phyloP scores from a whole-genome alignment of 2,888 invertebrate species.

The Sisyra terminalis region DNA sequence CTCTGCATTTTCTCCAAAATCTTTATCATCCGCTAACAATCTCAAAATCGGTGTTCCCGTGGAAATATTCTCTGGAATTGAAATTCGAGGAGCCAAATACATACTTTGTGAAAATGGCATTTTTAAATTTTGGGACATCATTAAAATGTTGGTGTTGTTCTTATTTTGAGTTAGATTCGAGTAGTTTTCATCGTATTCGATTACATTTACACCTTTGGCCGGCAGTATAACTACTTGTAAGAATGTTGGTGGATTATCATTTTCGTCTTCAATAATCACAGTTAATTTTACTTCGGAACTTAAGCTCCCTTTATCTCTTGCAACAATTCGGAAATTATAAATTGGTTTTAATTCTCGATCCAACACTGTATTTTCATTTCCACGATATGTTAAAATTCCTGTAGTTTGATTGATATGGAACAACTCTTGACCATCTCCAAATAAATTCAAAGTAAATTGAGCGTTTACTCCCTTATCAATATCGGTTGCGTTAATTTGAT shows the following conservation, averaged over 20 bases:
- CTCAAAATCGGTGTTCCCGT: slow-evolving; percentile 53
- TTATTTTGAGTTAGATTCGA: slow-evolving; percentile 28
- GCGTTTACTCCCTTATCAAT: slow-evolving; percentile 53
- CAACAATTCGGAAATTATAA: slow-evolving; percentile 54
- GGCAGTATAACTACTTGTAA: slow-evolving; percentile 52
- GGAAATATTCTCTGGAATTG: slow-evolving; percentile 53
- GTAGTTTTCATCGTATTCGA: slow-evolving; percentile 41
- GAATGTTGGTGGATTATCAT: slow-evolving; percentile 63
- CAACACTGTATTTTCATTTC: slow-evolving; percentile 28
- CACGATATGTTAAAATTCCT: slow-evolving; percentile 42
- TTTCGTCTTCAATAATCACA: slow-evolving; percentile 58
- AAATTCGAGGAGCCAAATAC: slow-evolving; percentile 39
- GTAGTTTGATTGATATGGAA: slow-evolving; percentile 49
- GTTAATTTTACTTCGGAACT: slow-evolving; percentile 55
- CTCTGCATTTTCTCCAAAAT: slow-evolving; percentile 50
- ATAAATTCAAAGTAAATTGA: slow-evolving; percentile 47
- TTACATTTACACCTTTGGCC: slow-evolving; percentile 46
- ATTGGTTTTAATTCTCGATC: slow-evolving; percentile 56
- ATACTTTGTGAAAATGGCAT: no score
- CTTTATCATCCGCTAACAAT: slow-evolving; percentile 54
- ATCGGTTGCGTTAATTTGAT: slow-evolving; percentile 53
- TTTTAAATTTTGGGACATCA: slow-evolving; percentile 12
- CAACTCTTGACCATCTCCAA: slow-evolving; percentile 58
- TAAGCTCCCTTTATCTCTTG: slow-evolving; percentile 60
- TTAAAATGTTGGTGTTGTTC: slow-evolving; percentile 6